Evolutionary conservation across 2,888 invertebrate genomes (phyloP).

Genomic region (Limnephilus marmoratus): DNA sequence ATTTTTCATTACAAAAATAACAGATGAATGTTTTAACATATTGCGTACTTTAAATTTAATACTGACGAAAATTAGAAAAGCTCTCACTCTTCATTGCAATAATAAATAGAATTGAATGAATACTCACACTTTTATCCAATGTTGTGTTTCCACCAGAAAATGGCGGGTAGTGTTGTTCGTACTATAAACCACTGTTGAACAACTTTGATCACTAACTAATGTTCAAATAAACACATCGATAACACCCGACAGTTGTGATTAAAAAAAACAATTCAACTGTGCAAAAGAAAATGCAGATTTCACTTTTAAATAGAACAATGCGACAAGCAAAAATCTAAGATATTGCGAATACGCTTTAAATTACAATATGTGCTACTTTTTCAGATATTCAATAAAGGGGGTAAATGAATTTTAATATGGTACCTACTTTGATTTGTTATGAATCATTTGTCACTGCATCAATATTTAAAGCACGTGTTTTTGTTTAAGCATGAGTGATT

Average conservation of each 20-base stretch:
- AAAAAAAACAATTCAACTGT: background rate
- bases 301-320: background rate
- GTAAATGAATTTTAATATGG: background rate
- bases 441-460: background rate
- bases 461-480: background rate
- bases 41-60: background rate
- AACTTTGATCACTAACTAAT: background rate
- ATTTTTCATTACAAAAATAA: slow-evolving; percentile 6
- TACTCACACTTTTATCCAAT: background rate
- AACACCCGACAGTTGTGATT: background rate
- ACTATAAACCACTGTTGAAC: background rate
- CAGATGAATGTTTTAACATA: background rate
- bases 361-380: background rate
- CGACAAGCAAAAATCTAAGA: background rate
- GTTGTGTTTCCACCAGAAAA: background rate
- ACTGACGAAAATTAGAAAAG: background rate
- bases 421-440: background rate
- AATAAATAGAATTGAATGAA: background rate
- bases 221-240: background rate
- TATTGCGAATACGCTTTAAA: background rate
- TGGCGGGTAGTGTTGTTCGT: background rate
- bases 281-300: background rate
- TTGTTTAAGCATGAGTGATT: background rate
- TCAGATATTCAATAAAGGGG: background rate
- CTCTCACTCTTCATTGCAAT: background rate